Evolutionary conservation across 2,113 vertebrate genomes (phyloP).

Genomic region (Lagenorhynchus albirostris): DNA sequence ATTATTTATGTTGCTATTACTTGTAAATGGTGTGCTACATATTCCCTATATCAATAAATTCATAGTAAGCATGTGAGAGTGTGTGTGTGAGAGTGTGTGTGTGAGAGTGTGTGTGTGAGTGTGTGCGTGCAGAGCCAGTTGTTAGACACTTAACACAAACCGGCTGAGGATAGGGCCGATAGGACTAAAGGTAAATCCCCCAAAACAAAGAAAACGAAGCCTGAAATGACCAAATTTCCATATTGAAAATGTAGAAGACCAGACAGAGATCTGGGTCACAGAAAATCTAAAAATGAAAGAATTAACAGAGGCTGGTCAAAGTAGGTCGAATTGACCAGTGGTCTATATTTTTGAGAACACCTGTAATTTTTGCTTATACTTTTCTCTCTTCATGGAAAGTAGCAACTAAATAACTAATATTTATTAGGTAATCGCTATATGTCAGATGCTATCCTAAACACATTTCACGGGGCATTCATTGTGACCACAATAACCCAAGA

Average conservation of each 20-base stretch:
- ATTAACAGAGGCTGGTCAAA: slow-evolving; percentile 4
- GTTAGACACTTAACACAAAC: background rate
- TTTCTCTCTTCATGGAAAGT: background rate
- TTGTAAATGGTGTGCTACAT: background rate
- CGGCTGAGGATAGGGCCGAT: background rate
- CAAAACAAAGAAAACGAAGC: background rate
- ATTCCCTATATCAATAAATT: background rate
- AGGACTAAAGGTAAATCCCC: background rate
- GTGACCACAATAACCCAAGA: background rate
- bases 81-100: background rate
- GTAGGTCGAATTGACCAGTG: background rate
- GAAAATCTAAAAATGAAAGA: slow-evolving; percentile 25
- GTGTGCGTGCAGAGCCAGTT: background rate
- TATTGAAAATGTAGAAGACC: background rate
- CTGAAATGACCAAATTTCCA: background rate
- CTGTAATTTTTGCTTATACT: background rate
- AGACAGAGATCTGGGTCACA: background rate
- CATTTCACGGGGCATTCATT: background rate
- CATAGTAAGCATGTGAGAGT: background rate
- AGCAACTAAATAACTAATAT: background rate
- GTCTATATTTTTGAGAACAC: background rate
- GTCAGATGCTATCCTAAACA: background rate
- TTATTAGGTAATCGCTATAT: background rate
- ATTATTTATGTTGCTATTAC: background rate
- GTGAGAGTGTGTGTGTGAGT: background rate